Percentiles rank a stretch among this genome's conserved stretches.
Evolutionary conservation across 2,113 vertebrate species (phyloP).

Genomic region (Myiozetetes cayanensis): DNA sequence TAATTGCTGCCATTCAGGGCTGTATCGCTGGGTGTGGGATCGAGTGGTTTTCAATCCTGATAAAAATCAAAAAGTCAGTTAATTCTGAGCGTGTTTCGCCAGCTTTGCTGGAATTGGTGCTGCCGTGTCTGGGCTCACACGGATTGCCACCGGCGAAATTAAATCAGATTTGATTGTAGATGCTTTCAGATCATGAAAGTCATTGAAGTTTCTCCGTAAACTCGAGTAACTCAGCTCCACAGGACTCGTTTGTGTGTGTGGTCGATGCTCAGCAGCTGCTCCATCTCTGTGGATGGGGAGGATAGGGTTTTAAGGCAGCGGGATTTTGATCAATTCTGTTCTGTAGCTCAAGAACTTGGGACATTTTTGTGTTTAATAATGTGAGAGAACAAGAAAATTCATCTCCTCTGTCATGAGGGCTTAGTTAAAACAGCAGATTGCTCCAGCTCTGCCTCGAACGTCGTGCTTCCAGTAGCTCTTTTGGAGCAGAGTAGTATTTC

Average conservation of each 20-base stretch:
- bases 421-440: not conserved
- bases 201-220: not conserved
- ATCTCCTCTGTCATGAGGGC: fast-evolving
- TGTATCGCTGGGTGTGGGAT: not conserved
- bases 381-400: not conserved
- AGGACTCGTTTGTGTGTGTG: fast-evolving
- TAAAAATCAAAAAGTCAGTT: not conserved
- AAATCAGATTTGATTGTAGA: not conserved
- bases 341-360: not conserved
- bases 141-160: not conserved
- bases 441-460: not conserved
- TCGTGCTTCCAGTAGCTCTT: not conserved
- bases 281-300: not conserved
- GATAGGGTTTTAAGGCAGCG: not conserved
- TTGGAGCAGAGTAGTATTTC: not conserved
- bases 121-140: not conserved
- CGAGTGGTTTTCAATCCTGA: not conserved
- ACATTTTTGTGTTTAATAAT: not conserved
- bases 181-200: not conserved
- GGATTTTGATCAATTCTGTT: not conserved
- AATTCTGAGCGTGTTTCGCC: not conserved
- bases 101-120: not conserved
- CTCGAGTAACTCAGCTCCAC: not conserved
- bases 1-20: not conserved
- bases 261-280: not conserved